Base-by-base conservation (phyloP, 2,888 invertebrate genomes). In the Polyommatus icarus region DNA sequence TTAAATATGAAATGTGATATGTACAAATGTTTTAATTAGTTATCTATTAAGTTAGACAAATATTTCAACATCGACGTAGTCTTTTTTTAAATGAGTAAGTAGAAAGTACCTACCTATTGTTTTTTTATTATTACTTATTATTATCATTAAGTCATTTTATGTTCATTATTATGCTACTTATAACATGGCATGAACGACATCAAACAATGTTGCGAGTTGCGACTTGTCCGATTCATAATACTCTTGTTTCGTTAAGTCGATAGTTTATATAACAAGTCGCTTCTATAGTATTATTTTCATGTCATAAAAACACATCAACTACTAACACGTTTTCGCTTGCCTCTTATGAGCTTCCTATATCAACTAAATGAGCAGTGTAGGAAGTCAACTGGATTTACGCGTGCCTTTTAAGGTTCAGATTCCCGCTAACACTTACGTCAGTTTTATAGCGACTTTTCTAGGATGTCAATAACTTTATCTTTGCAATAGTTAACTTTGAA, bases 381-480 rank as follows among this genome's bases (percentile, higher is more conserved):
- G 77, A 78, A 79, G 75, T 59, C 54, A 8, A 77, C 88, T 87
- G 88, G 82, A 90, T 90, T 91, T 54, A 73, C 73, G 50, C 50
- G 15, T 73, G 3, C 73, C 73, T 50, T 50, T 75, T 29, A 75
- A 54, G 50, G 50, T 18, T 46, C 50, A 75, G 75, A 75, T 75
- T 75, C 75, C 46, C 20, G 75, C 75, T 73, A 73, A 75, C 54
- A 75, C 50, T 75, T 75, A 75, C 75, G 75, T 32, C 29, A 24
- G 40, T 29, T 75, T 75, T 75, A 24, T 40, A 3, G 46, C 46
- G 40, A 50, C 75, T 75, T 75, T 29, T 75, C 24, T 75, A 50
- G 29, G 29, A 50, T 54, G 40, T 72, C 72, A 40, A 72, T 40
- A 72, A 72, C 72, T 72, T 72, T 72, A 72, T 72, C n/a, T 72